Conservation (phyloP, 2,113 vertebrate species). For the Urocynchramus pylzowi region DNA sequence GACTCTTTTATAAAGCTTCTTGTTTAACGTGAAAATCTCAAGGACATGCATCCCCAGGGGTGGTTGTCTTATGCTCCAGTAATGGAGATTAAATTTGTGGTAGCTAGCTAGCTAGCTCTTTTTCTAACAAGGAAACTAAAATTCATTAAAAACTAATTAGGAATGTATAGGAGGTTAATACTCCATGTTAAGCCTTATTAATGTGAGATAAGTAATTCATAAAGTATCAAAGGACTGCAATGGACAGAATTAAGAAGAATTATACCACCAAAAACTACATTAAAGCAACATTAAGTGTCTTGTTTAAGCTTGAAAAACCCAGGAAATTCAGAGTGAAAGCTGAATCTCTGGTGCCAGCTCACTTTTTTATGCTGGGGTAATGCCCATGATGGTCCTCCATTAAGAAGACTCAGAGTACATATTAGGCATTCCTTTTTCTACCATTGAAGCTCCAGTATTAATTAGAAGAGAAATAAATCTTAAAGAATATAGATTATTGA, state of each 20-base stretch:
- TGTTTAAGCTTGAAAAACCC: constrained; percentile 14
- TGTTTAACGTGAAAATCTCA: constrained; percentile 54
- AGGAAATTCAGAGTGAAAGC: constrained; percentile 23
- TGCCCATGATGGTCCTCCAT: neutral
- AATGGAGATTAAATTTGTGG: constrained; percentile 72
- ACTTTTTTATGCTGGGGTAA: constrained; percentile 16
- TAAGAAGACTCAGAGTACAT: neutral
- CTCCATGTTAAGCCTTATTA: constrained; percentile 74
- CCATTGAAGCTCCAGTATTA: neutral
- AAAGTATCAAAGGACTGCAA: constrained; percentile 69
- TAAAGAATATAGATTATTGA: constrained; percentile 9
- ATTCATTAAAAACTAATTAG: constrained; percentile 80
- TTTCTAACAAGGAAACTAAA: constrained; percentile 71
- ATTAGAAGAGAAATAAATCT: constrained; percentile 45
- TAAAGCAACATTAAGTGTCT: constrained; percentile 58
- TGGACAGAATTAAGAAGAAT: constrained; percentile 67
- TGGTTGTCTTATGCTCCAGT: constrained; percentile 68
- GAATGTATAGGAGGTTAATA: constrained; percentile 76
- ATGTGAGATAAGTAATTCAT: constrained; percentile 76
- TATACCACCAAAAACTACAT: constrained; percentile 51
- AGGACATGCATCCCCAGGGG: constrained; percentile 58
- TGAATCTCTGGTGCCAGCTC: constrained; percentile 36
- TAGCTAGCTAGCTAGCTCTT: constrained; percentile 68
- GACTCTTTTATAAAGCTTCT: constrained; percentile 36
- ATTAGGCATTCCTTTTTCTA: neutral